A percentile compares a stretch with the other conserved stretches of the same genome.
phyloP scores from a whole-genome alignment of 2,888 invertebrate species.

The Nycteola revayana region DNA sequence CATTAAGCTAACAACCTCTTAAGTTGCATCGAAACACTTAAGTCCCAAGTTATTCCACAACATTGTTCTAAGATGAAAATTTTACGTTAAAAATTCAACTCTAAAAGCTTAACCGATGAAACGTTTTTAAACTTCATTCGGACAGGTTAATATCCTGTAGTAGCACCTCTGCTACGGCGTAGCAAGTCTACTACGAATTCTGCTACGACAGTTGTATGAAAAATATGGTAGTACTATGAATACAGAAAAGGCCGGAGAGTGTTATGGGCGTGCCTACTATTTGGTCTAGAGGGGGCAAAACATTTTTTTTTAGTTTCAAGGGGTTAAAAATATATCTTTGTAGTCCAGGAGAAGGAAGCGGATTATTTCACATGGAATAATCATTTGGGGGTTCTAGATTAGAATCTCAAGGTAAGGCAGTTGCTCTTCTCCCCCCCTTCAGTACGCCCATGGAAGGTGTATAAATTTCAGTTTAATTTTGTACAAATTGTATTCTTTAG shows the following conservation, averaged over 20 bases:
- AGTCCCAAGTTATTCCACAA: slow-evolving; percentile 25
- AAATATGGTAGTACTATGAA: slow-evolving; percentile 26
- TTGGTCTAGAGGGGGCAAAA: no score
- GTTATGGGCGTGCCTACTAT: no score
- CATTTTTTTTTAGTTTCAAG: no score
- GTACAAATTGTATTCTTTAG: slow-evolving; percentile 7
- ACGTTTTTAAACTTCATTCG: slow-evolving; percentile 22
- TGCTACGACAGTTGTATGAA: slow-evolving; percentile 27
- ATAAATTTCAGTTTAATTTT: slow-evolving; percentile 2
- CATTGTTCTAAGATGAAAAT: slow-evolving; percentile 16
- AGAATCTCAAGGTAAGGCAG: no score
- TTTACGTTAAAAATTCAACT: slow-evolving; percentile 18
- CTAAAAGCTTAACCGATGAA: slow-evolving; percentile 26
- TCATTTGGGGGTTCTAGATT: no score
- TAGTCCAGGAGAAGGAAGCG: no score
- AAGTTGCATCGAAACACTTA: slow-evolving; percentile 30
- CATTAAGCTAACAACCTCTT: slow-evolving; percentile 25
- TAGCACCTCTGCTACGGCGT: slow-evolving; percentile 32
- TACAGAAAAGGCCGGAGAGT: slow-evolving; percentile 12
- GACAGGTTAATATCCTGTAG: slow-evolving; percentile 37
- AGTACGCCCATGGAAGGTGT: no score
- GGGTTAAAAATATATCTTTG: no score
- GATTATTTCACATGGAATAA: no score
- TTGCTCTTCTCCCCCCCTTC: no score
- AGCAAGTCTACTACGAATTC: slow-evolving; percentile 6